Conservation (phyloP, 2,888 invertebrate genomes). For the Diaphora mendica region DNA sequence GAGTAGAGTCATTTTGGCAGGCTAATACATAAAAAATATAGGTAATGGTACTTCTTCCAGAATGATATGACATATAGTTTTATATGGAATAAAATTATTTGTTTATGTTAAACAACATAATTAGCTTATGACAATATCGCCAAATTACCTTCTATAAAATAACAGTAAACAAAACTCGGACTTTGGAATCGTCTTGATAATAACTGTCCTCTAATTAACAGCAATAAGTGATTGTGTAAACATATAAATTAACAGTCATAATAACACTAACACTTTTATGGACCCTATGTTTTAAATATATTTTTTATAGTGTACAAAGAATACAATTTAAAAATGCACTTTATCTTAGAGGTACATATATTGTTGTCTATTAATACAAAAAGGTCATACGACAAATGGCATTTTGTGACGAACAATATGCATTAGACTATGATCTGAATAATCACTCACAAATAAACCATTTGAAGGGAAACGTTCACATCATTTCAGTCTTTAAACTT, state of each 20-base stretch:
- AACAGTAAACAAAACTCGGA: slow-evolving; percentile 59
- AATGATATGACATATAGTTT: background rate
- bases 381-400: slow-evolving; percentile 61
- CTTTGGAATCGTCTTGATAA: slow-evolving; percentile 62
- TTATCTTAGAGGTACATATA: slow-evolving; percentile 44
- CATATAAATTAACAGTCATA: slow-evolving; percentile 38
- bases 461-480: slow-evolving; percentile 35
- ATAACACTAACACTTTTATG: background rate
- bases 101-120: slow-evolving; percentile 22
- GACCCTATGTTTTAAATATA: background rate
- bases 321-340: slow-evolving; percentile 30
- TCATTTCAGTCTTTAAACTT: slow-evolving; percentile 65
- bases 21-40: background rate
- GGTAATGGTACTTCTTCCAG: background rate
- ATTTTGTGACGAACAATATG: slow-evolving; percentile 47
- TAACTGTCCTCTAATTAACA: slow-evolving; percentile 53
- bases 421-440: slow-evolving; percentile 28
- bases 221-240: slow-evolving; percentile 50
- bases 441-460: slow-evolving; percentile 37
- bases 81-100: too few relatives aligned
- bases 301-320: slow-evolving; percentile 12
- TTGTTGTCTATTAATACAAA: slow-evolving; percentile 53
- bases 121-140: slow-evolving; percentile 32
- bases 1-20: too few relatives aligned
- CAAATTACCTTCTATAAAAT: slow-evolving; percentile 35